Evolutionary conservation across 2,888 invertebrate genomes (phyloP), one percentile per base, ranked within the genome.

Genomic region (Boloria selene): DNA sequence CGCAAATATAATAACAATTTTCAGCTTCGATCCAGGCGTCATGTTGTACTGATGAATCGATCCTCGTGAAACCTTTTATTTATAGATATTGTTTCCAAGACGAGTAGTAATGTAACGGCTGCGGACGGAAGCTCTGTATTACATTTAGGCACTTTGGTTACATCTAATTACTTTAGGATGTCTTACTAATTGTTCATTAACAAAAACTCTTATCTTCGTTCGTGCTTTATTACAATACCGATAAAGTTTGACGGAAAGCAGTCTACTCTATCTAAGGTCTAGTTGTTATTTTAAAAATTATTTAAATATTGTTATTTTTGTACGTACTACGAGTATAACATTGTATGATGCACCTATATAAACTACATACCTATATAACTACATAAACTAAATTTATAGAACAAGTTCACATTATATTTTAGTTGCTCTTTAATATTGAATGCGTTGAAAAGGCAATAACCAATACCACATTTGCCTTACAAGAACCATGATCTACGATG

Each of bases 131-230:
- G 67, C 65, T 67, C 53, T 60, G 65, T 65, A 74, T 44, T 69
- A 70, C 65, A 53, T 63, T 72, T 72, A 75, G 70, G 73, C 67
- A 65, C 65, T 69, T 67, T 76, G 72, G 74, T 75, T 77, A 73
- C 59, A 71, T 31, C 67, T 72, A 75, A 80, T 79, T 73, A 72
- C 66, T 73, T 76, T 67, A 70, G 75, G 76, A 80, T 75, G 73
- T 69, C 67, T 68, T 65, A 68, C 68, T 76, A 76, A 77, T 75
- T 76, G 69, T 64, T 49, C 10, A 62, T 61, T 70, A 64, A 71
- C 70, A 67, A 66, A 74, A 74, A 72, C 38, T 66, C 64, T 62
- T 61, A 31, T 60, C 50, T 59, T 56, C 22, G 45, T 49, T 38
- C 13, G 38, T 45, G 52, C 47, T 38, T 52, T 50, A 17, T 60